A percentile compares a stretch with the other conserved stretches of the same genome.
Evolutionary conservation across 2,888 invertebrate genomes (phyloP).

Genomic region (Corythucha ciliata): DNA sequence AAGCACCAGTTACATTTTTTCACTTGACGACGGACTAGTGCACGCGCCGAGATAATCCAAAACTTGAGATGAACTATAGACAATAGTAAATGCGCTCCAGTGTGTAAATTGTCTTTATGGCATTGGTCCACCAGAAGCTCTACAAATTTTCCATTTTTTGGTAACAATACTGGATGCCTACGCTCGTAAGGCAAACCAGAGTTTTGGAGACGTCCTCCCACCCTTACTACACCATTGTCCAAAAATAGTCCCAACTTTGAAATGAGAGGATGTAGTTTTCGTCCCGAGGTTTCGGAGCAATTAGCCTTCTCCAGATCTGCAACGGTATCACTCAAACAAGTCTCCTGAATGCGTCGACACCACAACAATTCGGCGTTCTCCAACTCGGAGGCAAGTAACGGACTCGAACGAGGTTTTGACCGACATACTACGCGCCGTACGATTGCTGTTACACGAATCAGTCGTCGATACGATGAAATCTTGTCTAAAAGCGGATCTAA

Average conservation of each 20-base stretch:
- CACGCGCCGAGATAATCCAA: constrained; percentile 12
- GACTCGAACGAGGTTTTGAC: too few relatives aligned
- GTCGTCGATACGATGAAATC: background rate
- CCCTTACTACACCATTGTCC: background rate
- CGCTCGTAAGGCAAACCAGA: constrained; percentile 18
- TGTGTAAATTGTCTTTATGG: constrained; percentile 9
- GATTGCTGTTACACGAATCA: background rate
- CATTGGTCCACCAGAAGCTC: constrained; percentile 6
- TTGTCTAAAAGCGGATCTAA: background rate
- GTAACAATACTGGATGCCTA: constrained; percentile 6
- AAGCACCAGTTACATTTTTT: constrained; percentile 7
- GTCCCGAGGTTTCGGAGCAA: too few relatives aligned
- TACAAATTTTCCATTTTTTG: background rate
- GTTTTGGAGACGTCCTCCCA: too few relatives aligned
- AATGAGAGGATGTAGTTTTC: too few relatives aligned
- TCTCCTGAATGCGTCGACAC: background rate
- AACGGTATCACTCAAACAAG: background rate
- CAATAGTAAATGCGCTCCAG: background rate
- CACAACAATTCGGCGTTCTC: constrained; percentile 1
- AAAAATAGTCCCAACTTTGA: too few relatives aligned
- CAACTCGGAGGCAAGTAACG: background rate
- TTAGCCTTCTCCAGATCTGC: too few relatives aligned
- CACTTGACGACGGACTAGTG: background rate
- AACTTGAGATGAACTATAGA: background rate
- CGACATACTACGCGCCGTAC: too few relatives aligned